Conservation (phyloP, 2,888 invertebrate species). For the Heterodera filipjevi region DNA sequence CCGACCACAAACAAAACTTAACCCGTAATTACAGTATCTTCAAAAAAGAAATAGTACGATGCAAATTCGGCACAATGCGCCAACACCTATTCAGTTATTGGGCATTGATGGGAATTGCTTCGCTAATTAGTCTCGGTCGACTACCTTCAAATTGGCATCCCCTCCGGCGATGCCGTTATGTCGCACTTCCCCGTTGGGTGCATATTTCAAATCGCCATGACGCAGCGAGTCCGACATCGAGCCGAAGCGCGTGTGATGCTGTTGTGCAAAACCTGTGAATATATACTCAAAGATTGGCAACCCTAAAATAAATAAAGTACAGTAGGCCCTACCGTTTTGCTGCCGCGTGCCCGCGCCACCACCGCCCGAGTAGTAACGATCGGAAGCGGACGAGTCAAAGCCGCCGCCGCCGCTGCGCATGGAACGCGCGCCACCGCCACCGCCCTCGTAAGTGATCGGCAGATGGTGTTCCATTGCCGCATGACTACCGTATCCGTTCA, state of each 20-base stretch:
- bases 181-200: constrained; percentile 61
- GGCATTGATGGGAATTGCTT: too few species aligned
- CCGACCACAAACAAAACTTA: too few species aligned
- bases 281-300: too few species aligned
- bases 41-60: too few species aligned
- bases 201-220: constrained; percentile 59
- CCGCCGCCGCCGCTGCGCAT: constrained; percentile 1
- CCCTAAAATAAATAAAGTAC: too few species aligned
- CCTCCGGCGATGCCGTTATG: constrained; percentile 32
- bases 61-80: too few species aligned
- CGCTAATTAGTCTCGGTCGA: too few species aligned
- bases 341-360: constrained; percentile 15
- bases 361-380: not conserved
- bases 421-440: constrained; percentile 18
- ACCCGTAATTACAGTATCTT: too few species aligned
- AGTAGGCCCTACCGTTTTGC: constrained; percentile 8
- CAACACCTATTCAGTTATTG: too few species aligned
- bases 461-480: constrained; percentile 14
- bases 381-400: constrained; percentile 4
- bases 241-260: constrained; percentile 59
- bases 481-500: constrained; percentile 20
- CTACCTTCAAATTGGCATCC: not conserved
- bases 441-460: constrained; percentile 25
- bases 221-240: constrained; percentile 61
- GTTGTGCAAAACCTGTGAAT: not conserved